Base-by-base conservation (phyloP, 2,797 vertebrate species). In the Ctenosaura bakeri region DNA sequence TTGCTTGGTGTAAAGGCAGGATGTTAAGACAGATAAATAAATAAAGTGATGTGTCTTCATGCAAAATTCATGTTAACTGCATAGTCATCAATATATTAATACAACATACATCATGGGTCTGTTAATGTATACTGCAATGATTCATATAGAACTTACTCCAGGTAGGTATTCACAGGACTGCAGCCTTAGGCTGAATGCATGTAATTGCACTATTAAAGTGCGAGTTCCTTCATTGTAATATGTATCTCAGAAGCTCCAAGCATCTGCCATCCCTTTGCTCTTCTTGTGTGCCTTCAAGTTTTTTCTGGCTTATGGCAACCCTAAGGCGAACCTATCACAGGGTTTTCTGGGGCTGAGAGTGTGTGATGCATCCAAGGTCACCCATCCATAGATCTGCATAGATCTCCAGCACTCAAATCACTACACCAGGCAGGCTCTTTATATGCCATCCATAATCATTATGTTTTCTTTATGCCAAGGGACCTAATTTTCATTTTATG, bases 401-500 rank as follows among this genome's bases (percentile, higher is more conserved):
- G 42, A 46, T 46, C 42, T 46, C 42, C 42, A 46, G 42, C 42
- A 46, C 42, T 46, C 42, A 46, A 46, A 46, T 46, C 42, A 46
- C 42, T 46, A 46, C 4, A 46, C 42, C 42, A 46, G 42, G 42
- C 42, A 46, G 42, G 42, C 42, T 46, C 42, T 46, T 4, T 12
- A 52, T 29, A 69, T 26, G n/a, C 46, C 29, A 79, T 81, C 38
- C 42, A 76, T 62, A 88, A 88, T 56, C 12, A 88, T 20, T 2
- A 59, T 42, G n/a, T 20, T 91, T 91, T 88, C 29, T 42, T 59
- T 78, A 77, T 9, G 20, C 6, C 0, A 84, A 64, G 71, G 46
- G 79, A 83, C 10, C 56, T 89, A 66, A 78, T 78, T 89, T 69
- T 69, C 59, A 85, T 79, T 85, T 79, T 66, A 90, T 80, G 66